These are phyloP conservation scores for Xerus rutilus DNA, from an alignment of 2,797 vertebrate genomes.

Conservation along the genomic window DNA sequence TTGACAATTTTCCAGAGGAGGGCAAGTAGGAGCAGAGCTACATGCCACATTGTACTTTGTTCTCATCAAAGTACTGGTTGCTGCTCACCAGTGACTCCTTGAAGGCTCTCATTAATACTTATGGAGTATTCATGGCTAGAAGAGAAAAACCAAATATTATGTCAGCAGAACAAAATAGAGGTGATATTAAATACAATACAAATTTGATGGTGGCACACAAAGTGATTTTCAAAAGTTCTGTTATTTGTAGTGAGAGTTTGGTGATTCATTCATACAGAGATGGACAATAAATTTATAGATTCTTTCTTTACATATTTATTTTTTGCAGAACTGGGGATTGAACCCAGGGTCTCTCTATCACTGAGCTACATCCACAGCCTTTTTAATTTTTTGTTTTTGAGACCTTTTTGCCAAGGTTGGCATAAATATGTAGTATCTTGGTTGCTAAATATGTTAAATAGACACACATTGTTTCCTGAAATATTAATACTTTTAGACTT, in stretches of 20 bases:
- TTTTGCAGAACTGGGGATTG: no score
- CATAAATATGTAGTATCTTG: slow-evolving; percentile 6
- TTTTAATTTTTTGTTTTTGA: no score
- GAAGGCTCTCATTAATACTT: slow-evolving; percentile 31
- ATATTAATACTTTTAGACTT: neutral
- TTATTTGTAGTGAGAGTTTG: slow-evolving; percentile 33
- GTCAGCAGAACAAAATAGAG: neutral
- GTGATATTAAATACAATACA: neutral
- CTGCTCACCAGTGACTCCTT: neutral
- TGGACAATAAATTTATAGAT: slow-evolving; percentile 29
- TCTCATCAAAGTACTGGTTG: slow-evolving; percentile 30
- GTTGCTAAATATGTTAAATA: slow-evolving; percentile 31
- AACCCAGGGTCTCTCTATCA: no score
- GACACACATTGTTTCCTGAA: neutral
- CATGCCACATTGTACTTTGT: slow-evolving; percentile 29
- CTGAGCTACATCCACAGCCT: no score
- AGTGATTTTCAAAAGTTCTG: slow-evolving; percentile 26
- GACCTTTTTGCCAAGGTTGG: no score
- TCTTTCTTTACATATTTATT: neutral
- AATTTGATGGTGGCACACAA: neutral
- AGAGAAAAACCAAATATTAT: slow-evolving; percentile 18
- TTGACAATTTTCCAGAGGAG: slow-evolving; percentile 59
- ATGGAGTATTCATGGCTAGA: slow-evolving; percentile 24
- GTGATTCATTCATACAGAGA: neutral
- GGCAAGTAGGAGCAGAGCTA: slow-evolving; percentile 70